Conservation (phyloP, 2,113 vertebrate species). For the Cariama cristata region DNA sequence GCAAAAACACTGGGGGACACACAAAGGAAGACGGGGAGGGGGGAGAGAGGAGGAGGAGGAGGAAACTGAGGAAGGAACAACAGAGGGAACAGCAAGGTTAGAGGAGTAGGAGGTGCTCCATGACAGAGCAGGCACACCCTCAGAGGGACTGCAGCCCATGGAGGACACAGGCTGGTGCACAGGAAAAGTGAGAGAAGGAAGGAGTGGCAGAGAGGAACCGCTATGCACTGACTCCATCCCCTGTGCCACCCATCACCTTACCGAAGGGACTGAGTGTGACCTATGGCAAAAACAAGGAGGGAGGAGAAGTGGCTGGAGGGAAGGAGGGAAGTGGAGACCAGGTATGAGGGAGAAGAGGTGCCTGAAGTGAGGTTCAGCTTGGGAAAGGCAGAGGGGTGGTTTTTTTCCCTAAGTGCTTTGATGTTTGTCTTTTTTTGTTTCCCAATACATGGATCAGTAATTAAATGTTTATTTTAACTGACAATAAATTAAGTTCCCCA, state of each 20-base stretch:
- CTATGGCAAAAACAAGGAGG: neutral
- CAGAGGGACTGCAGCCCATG: neutral
- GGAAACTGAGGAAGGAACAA: fast-evolving
- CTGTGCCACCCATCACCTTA: neutral
- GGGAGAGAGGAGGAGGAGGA: neutral
- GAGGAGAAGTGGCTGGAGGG: neutral
- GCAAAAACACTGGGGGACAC: neutral
- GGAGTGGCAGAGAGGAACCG: neutral
- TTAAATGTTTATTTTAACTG: neutral
- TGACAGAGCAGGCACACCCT: fast-evolving
- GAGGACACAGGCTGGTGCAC: fast-evolving
- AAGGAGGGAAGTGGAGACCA: neutral
- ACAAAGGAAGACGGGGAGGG: no score
- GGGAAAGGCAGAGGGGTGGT: fast-evolving
- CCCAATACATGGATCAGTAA: neutral
- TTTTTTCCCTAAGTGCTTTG: neutral
- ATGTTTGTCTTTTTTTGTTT: neutral
- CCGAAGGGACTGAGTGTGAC: neutral
- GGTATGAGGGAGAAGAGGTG: neutral
- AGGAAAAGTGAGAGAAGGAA: neutral
- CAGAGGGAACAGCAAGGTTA: neutral
- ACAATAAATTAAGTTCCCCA: neutral
- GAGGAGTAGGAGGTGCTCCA: neutral
- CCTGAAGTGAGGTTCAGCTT: neutral
- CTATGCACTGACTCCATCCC: neutral